Evolutionary conservation across 2,888 invertebrate species (phyloP), one percentile per base, ranked within the genome.

Genomic region (Drosophila atroscutellata): DNA sequence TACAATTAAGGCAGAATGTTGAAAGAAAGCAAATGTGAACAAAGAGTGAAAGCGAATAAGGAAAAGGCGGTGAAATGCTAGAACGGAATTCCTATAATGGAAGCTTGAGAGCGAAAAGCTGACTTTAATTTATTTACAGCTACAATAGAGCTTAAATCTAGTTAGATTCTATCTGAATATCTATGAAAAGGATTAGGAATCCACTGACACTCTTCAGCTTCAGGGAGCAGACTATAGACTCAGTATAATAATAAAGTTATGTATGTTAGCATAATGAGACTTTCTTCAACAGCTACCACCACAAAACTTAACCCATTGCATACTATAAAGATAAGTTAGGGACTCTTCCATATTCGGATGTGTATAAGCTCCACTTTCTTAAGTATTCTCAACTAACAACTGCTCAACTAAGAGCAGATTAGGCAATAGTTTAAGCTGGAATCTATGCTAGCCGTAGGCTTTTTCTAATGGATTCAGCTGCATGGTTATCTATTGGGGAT

Each of bases 261-360:
- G 24, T 24, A 24, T 2, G 24, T 24, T 24, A 24, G 24, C 24
- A 24, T 24, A 24, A 15, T 15, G 36, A 15, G 7, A 18, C 7
- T 18, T 18, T 0, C 37, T 37, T 18, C 37, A 8, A 8, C 7
- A 18, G 18, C 8, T 2, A 37, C 18, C 18, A 18, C 18, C 8
- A 18, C 18, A 18, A 3, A 18, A 37, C 8, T 2, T 18, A 18
- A 3, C 18, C 18, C 37, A 37, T 18, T 18, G 37, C 37, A 18
- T 8, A 18, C 37, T 37, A 8, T 8, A 8, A 37, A 37, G 8
- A 8, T 18, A 3, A 37, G 18, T 37, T 18, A 37, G 8, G 7
- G 8, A 37, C 37, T 7, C 18, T 0, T 3, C 3, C 37, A 18
- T 24, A 8, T 4, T 15, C 24, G 1, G 2, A 2, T 24, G 8